Base-by-base conservation (phyloP, 2,113 vertebrate species). In the Picathartes gymnocephalus region DNA sequence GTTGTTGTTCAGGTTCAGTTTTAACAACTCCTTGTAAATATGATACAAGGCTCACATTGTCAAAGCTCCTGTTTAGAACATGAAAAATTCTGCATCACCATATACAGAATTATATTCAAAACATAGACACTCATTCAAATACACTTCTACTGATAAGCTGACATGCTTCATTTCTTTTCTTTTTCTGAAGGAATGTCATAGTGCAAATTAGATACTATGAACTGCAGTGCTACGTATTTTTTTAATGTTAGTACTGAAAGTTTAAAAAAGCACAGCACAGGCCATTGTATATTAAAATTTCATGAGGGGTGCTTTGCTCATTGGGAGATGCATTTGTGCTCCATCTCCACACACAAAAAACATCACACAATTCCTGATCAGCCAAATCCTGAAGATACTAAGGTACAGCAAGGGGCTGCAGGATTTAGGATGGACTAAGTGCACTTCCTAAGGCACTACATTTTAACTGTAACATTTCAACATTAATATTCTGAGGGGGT, bases 11-110 rank as follows among this genome's bases (percentile, higher is more conserved):
- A 90, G 57, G 72, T 85, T 93, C 71, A 84, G 61, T 58, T 90
- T 91, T 91, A 96, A 95, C 56, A 96, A 48, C 53, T 76, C 35
- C n/a, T 72, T 81, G 70, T 82, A 95, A 95, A 86, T 74, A 74
- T 2, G 33, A 86, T 81, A 81, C 51, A 86, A 87, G 60, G 56
- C 66, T 93, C 50, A 51, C 30, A 54, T 86, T 88, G 65, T 86
- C 77, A 94, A 88, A 86, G 69, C 69, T 95, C 25, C 28, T n/a
- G 78, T 71, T 87, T n/a, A 81, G 64, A 95, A 54, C 47, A 83
- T 13, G 24, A 88, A 93, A 90, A 90, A 66, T 44, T 74, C 39
- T 33, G 66, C 74, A 69, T 50, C 66, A 76, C 30, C 50, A 44
- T 31, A 72, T 42, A 47, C 57, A 90, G 54, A 91, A 86, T 56